Conservation (phyloP, 2,113 vertebrate species). For the Dinomys branickii region DNA sequence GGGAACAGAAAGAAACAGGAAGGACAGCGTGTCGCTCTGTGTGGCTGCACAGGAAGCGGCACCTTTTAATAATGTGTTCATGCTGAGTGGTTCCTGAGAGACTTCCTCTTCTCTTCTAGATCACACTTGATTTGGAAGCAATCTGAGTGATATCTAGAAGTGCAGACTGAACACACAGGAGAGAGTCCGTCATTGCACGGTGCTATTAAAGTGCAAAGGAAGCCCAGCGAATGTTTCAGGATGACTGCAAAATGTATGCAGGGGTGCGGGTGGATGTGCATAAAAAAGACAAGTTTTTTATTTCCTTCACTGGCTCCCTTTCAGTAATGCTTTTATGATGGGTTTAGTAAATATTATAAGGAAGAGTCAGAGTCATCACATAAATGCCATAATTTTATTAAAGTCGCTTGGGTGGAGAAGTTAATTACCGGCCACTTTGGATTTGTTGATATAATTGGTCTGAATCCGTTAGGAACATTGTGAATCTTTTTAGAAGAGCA, state of each 20-base stretch:
- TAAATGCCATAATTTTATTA: neutral
- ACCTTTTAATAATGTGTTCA: neutral
- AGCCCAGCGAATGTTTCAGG: neutral
- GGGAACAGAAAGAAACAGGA: neutral
- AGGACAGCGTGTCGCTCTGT: neutral
- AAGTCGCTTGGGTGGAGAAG: neutral
- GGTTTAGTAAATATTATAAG: neutral
- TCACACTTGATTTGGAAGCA: constrained; percentile 1
- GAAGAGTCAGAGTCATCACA: neutral
- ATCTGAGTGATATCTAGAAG: neutral
- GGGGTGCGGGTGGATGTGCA: rapidly evolving
- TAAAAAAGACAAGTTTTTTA: neutral
- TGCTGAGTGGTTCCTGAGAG: neutral
- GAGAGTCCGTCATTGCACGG: neutral
- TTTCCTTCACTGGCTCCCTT: neutral
- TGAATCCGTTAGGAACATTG: neutral
- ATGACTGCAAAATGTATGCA: neutral
- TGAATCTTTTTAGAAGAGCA: neutral
- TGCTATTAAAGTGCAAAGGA: neutral
- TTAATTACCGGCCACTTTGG: neutral
- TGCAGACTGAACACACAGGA: neutral
- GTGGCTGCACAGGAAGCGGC: neutral
- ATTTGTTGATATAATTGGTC: neutral
- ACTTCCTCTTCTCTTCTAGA: neutral
- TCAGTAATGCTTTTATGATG: neutral